Conservation (phyloP, 2,888 invertebrate species). For the Xylophagus ater region DNA sequence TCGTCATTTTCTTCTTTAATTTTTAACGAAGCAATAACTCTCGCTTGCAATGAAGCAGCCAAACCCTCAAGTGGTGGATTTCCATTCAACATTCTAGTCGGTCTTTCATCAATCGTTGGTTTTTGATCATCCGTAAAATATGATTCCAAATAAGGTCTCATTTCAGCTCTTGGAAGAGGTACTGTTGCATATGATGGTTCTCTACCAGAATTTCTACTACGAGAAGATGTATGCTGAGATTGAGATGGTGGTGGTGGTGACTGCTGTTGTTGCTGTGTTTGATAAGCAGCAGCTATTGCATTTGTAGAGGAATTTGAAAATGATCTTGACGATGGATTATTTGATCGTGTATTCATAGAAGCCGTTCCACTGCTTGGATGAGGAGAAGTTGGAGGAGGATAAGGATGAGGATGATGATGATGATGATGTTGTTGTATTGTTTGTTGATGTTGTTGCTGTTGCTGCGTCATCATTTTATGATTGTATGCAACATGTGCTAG, state of each 20-base stretch:
- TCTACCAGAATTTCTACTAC: constrained; percentile 5
- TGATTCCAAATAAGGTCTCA: constrained; percentile 60
- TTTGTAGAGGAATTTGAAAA: constrained; percentile 21
- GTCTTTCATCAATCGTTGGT: constrained; percentile 27
- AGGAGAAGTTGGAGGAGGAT: constrained; percentile 2
- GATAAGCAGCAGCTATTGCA: constrained; percentile 35
- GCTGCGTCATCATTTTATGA: constrained; percentile 27
- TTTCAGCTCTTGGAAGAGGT: constrained; percentile 54
- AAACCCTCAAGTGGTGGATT: constrained; percentile 43
- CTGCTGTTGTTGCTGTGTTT: constrained; percentile 15
- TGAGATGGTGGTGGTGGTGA: no score
- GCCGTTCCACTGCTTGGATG: no score
- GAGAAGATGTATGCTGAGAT: no score
- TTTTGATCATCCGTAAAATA: constrained; percentile 57
- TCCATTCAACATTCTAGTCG: constrained; percentile 28
- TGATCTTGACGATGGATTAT: constrained; percentile 9
- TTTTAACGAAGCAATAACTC: constrained; percentile 57
- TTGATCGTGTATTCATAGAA: no score
- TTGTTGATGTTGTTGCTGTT: constrained; percentile 21
- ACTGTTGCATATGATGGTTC: constrained; percentile 30
- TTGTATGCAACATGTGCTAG: constrained; percentile 37
- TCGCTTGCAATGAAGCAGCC: constrained; percentile 71
- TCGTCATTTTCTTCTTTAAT: constrained; percentile 43
- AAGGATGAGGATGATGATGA: constrained; percentile 19
- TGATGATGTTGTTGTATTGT: constrained; percentile 21